These are phyloP conservation scores for Procambarus clarkii DNA, from an alignment of 1,140 invertebrate species.

Conservation along the genomic window DNA sequence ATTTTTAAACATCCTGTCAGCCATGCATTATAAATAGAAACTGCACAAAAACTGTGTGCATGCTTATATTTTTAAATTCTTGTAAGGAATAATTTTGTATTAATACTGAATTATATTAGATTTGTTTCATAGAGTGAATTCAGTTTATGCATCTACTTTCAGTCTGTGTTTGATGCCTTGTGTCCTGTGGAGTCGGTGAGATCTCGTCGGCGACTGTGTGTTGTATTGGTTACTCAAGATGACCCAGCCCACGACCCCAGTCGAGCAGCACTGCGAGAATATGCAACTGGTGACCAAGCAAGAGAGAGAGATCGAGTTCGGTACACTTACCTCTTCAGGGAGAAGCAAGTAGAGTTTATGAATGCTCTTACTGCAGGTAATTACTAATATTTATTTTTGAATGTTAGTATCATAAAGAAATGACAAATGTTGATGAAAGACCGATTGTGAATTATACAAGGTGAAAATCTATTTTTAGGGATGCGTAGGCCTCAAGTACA, in stretches of 20 bases:
- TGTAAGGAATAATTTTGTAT: too few relatives aligned
- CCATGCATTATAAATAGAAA: too few relatives aligned
- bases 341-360: constrained; percentile 88
- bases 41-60: too few relatives aligned
- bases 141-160: constrained; percentile 68
- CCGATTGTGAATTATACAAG: too few relatives aligned
- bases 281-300: constrained; percentile 74
- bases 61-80: too few relatives aligned
- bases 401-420: too few relatives aligned
- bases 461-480: too few relatives aligned
- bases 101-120: too few relatives aligned
- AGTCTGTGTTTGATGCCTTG: constrained; percentile 86
- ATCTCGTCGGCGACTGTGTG: constrained; percentile 89
- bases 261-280: constrained; percentile 76
- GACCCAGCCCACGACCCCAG: constrained; percentile 75
- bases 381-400: too few relatives aligned
- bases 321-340: constrained; percentile 87
- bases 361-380: constrained; percentile 82
- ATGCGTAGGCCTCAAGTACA: too few relatives aligned
- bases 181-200: constrained; percentile 91
- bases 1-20: too few relatives aligned
- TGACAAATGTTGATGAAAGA: too few relatives aligned
- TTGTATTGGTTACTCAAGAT: constrained; percentile 88
- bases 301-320: constrained; percentile 82
- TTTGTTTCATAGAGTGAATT: neutral